Conservation (phyloP, 2,888 invertebrate genomes). For the Rhagium mordax region DNA sequence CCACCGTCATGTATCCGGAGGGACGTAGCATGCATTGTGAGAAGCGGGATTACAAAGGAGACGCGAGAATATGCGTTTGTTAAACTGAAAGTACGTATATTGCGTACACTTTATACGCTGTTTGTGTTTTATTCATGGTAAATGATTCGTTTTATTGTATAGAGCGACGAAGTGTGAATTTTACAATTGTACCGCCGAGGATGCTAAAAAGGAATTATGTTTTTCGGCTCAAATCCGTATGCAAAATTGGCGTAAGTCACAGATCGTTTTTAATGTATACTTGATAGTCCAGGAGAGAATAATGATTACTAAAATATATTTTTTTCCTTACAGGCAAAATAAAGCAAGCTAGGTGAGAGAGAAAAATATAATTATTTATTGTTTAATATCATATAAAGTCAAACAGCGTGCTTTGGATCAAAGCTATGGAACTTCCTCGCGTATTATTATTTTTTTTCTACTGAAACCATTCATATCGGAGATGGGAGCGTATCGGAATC, state of each 20-base stretch:
- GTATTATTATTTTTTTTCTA: no score
- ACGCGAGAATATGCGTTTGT: not conserved
- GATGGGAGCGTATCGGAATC: no score
- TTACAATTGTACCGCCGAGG: not conserved
- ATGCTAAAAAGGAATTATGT: not conserved
- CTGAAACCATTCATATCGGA: no score
- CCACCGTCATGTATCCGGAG: not conserved
- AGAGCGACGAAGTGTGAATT: not conserved
- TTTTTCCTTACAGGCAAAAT: not conserved
- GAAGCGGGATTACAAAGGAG: not conserved
- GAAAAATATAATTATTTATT: no score
- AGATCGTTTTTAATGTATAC: no score
- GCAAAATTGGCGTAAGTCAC: not conserved
- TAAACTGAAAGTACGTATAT: not conserved
- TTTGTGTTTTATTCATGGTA: not conserved
- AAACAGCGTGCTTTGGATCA: no score
- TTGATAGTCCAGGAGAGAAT: no score
- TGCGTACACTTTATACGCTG: not conserved
- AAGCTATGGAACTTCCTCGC: no score
- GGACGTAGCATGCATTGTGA: not conserved
- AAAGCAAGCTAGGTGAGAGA: not conserved
- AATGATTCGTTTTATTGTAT: not conserved
- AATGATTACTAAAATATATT: not conserved
- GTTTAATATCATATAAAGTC: no score
- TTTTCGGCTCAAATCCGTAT: not conserved